These are phyloP conservation scores for Ericerus pela DNA, from an alignment of 1,140 invertebrate species.

Conservation along the genomic window DNA sequence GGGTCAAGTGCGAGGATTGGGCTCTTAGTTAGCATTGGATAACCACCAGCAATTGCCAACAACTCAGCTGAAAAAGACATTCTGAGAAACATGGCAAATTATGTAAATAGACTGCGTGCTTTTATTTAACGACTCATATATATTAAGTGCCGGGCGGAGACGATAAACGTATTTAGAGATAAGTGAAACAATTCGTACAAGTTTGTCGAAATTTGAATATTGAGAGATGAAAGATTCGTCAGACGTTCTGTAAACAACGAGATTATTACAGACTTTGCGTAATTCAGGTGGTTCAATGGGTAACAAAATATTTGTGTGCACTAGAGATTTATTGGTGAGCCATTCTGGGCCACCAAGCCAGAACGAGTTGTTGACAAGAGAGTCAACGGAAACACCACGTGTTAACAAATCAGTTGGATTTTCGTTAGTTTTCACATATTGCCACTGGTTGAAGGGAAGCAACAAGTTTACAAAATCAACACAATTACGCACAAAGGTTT, in stretches of 20 bases:
- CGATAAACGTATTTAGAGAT: neutral
- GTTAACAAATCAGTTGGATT: conserved; percentile 9
- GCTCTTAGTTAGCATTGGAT: neutral
- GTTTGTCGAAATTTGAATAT: neutral
- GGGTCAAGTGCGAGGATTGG: neutral
- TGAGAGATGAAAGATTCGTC: neutral
- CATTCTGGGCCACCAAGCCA: neutral
- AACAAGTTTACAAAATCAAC: neutral
- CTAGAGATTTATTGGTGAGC: neutral
- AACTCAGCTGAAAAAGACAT: neutral
- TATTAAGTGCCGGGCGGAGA: no score
- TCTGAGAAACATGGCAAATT: neutral
- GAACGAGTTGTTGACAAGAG: neutral
- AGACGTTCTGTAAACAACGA: neutral
- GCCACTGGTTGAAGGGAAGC: neutral
- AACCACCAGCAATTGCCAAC: neutral
- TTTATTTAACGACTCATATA: neutral
- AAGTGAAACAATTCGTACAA: neutral
- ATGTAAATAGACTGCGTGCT: neutral
- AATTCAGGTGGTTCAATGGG: neutral
- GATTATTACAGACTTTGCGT: neutral
- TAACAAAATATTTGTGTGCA: neutral
- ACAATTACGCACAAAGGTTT: neutral
- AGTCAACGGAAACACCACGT: conserved; percentile 4
- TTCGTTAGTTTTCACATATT: conserved; percentile 3